phyloP scores from a whole-genome alignment of 2,113 vertebrate genomes.

The Eurypyga helias region DNA sequence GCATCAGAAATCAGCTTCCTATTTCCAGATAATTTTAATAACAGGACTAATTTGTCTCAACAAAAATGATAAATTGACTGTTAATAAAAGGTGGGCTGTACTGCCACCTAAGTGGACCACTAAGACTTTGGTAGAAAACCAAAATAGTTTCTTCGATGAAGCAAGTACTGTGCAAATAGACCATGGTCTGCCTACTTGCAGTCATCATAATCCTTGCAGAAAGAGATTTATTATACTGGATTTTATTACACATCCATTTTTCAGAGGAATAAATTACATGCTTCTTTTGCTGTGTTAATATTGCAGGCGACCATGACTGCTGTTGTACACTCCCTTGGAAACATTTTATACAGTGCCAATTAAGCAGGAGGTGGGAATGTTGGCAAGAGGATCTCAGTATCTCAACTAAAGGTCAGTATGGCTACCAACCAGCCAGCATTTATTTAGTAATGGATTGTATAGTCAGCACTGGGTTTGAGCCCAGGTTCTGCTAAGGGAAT shows the following conservation, averaged over 20 bases:
- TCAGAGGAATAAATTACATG: constrained; percentile 59
- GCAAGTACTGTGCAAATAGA: background rate
- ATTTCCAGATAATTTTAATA: background rate
- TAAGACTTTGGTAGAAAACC: background rate
- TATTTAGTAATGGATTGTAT: constrained; percentile 35
- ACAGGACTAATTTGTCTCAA: background rate
- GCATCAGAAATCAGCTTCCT: background rate
- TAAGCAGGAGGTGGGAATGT: constrained; percentile 54
- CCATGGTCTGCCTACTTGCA: background rate
- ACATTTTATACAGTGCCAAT: constrained; percentile 59
- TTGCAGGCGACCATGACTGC: background rate
- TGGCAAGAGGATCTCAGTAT: constrained; percentile 43
- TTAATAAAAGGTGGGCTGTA: background rate
- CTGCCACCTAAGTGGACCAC: background rate
- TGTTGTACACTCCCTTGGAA: constrained; percentile 40
- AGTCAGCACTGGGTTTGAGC: constrained; percentile 43
- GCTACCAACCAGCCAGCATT: constrained; percentile 36
- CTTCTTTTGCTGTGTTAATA: constrained; percentile 55
- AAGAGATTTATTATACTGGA: constrained; percentile 49
- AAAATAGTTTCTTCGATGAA: constrained; percentile 1
- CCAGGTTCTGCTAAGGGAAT: constrained; percentile 38
- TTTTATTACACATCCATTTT: constrained; percentile 51
- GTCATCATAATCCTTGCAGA: constrained; percentile 20
- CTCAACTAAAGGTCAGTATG: constrained; percentile 61
- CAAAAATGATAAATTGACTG: background rate